Percentiles rank a stretch among this genome's conserved stretches.
phyloP scores from a whole-genome alignment of 2,797 vertebrate species.

The Sebastes ruberrimus region DNA sequence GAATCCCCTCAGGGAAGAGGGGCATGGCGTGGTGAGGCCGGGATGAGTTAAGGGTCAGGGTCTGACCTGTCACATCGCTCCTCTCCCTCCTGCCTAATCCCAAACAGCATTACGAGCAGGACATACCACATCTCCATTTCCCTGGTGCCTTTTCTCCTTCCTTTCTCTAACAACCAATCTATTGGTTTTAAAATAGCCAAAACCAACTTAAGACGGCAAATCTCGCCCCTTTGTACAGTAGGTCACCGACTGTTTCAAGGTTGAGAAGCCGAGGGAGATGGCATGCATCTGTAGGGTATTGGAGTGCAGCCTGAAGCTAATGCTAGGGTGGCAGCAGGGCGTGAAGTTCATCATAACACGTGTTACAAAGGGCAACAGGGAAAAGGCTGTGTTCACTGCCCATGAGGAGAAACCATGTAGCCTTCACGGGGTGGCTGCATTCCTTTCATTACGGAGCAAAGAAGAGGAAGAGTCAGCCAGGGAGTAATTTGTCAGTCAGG shows the following conservation, averaged over 20 bases:
- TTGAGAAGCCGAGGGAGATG: constrained; percentile 36
- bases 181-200: constrained; percentile 22
- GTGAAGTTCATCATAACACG: constrained; percentile 68
- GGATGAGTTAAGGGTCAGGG: constrained; percentile 49
- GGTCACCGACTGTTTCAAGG: constrained; percentile 44
- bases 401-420: constrained; percentile 39
- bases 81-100: neutral
- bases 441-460: constrained; percentile 55
- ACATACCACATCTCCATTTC: constrained; percentile 20
- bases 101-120: constrained; percentile 32
- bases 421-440: constrained; percentile 50
- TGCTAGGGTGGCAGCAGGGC: constrained; percentile 47
- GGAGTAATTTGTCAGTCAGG: neutral
- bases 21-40: constrained; percentile 50
- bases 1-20: constrained; percentile 64
- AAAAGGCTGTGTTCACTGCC: constrained; percentile 54
- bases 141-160: neutral
- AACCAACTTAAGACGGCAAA: neutral
- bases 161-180: neutral
- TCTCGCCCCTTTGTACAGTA: constrained; percentile 21
- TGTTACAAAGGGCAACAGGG: constrained; percentile 52
- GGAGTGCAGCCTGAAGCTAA: constrained; percentile 60
- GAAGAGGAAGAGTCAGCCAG: constrained; percentile 18
- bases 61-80: constrained; percentile 29
- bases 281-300: constrained; percentile 51